Conservation (phyloP, 1,140 invertebrate species). For the Gerris buenoi region DNA sequence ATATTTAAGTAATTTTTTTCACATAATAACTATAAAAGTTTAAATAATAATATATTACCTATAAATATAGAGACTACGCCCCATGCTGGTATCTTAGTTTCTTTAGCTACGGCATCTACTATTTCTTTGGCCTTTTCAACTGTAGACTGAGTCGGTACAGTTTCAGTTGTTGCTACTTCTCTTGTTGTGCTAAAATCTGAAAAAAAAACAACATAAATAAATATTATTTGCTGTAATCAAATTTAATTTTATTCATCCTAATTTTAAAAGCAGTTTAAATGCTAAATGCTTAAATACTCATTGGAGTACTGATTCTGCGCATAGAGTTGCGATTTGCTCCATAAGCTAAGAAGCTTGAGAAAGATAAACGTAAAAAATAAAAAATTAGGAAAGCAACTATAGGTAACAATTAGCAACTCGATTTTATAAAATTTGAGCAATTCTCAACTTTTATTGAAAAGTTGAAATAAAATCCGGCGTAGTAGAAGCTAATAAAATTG, state of each 20-base stretch:
- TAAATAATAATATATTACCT: conserved; percentile 30
- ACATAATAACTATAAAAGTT: not conserved
- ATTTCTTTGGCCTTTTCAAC: conserved; percentile 26
- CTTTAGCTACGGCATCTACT: conserved; percentile 38
- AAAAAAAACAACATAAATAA: conserved; percentile 3
- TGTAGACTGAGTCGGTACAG: conserved; percentile 19
- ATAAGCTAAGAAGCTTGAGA: not conserved
- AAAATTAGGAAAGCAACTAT: not conserved
- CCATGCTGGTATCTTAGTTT: conserved; percentile 53
- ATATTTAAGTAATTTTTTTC: not conserved
- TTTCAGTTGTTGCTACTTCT: conserved; percentile 8
- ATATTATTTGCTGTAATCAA: not conserved
- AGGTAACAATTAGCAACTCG: too few species aligned
- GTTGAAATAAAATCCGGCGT: too few species aligned
- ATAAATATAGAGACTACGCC: conserved; percentile 54
- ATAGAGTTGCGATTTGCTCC: not conserved
- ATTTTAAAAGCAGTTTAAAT: too few species aligned
- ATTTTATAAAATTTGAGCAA: too few species aligned
- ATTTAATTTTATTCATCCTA: not conserved
- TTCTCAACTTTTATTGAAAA: too few species aligned
- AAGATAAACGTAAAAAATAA: not conserved
- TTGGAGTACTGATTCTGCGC: not conserved
- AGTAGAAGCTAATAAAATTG: too few species aligned
- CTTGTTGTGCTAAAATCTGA: conserved; percentile 6
- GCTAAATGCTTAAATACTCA: too few species aligned